Base-by-base conservation (phyloP, 1,140 invertebrate species). In the Atta colombica region DNA sequence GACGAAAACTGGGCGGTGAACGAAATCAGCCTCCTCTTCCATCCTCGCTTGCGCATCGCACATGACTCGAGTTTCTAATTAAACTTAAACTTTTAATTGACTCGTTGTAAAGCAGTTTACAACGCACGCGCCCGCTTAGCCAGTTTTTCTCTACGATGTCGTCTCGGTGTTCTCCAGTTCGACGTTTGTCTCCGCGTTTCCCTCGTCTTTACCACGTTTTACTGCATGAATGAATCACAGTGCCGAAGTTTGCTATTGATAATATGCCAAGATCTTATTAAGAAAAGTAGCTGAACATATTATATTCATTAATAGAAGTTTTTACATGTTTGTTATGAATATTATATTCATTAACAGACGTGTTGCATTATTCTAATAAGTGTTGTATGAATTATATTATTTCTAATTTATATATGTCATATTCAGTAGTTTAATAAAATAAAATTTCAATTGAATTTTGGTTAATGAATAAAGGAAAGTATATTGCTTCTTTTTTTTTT, bases 1-100 rank as follows among this genome's bases (percentile, higher is more conserved):
- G 65, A 69, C 61, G 72, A 39, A 80, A 69, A 66, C 55, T 69
- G 31, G 66, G 69, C 45, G 82, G 31, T 55, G 66, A 72, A 74
- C 12, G 75, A 86, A 68, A 65, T 31, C 35, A 39, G 39, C 21
- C 55, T 28, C n/a, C 77, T 77, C 81, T 87, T 55, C 28, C 60
- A 60, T 25, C 18, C 61, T 77, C 58, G 60, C 39, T 25, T 31
- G 65, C 66, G 72, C 77, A 78, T 61, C 25, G 86, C 87, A 87
- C 88, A 88, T 87, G 71, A 86, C 77, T 75, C 85, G 90, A 95
- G 94, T 94, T 95, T 94, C 93, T 94, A 95, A 95, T 95, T 95
- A 95, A 95, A 95, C 94, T 95, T 93, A 90, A 95, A 95, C 94
- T 95, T 95, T 95, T 95, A 95, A 95, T 95, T 94, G 94, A 95